These are phyloP conservation scores for human DNA, from an alignment of 2,113 vertebrate species.

Conservation along the genomic window DNA sequence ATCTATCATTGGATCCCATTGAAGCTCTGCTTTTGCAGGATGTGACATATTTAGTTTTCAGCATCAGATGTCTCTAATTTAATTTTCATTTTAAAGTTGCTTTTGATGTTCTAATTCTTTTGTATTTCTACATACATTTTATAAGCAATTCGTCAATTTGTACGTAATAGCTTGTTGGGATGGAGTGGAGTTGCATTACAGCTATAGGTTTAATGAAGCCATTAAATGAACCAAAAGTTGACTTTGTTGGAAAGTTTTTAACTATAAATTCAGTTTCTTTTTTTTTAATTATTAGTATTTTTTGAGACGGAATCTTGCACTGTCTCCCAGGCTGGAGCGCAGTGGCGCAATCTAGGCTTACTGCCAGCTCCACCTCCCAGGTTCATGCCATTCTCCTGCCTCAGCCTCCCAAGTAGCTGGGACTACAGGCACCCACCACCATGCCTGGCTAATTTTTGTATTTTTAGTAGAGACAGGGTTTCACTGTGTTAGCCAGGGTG, in stretches of 20 bases:
- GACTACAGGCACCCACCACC: too few relatives aligned
- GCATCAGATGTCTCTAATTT: background rate
- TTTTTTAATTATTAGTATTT: too few relatives aligned
- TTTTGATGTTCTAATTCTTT: background rate
- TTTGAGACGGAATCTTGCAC: accelerated
- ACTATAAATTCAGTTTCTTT: background rate
- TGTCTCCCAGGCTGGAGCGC: too few relatives aligned
- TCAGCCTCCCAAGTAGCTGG: too few relatives aligned
- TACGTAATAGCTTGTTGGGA: background rate
- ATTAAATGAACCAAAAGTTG: background rate
- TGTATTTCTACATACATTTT: background rate
- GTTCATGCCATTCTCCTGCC: too few relatives aligned
- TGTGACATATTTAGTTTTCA: background rate
- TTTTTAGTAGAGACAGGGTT: too few relatives aligned
- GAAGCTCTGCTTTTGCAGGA: background rate
- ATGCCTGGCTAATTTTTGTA: too few relatives aligned
- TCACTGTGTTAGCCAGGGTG: too few relatives aligned
- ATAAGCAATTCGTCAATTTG: background rate
- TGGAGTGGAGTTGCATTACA: background rate
- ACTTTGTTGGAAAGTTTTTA: background rate
- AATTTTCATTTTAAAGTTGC: background rate
- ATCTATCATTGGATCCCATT: too few relatives aligned
- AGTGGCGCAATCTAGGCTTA: too few relatives aligned
- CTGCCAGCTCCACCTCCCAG: too few relatives aligned
- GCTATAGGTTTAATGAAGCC: background rate